Evolutionary conservation across 2,888 invertebrate species (phyloP), one percentile per base, ranked within the genome.

Genomic region (Drosophila picticornis): DNA sequence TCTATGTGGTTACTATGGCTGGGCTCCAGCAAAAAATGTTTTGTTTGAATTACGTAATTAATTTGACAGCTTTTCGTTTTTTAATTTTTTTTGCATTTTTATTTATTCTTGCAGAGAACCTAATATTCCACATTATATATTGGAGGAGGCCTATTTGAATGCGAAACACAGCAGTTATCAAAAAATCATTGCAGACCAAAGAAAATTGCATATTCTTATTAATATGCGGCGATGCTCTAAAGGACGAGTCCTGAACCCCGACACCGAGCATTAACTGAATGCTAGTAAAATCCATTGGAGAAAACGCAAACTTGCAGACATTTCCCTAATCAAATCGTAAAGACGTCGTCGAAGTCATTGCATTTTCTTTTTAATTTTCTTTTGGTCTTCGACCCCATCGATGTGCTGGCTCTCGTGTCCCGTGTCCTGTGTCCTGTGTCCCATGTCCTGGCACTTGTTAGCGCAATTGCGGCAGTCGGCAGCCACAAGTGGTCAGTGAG

Each of bases 401-500:
- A 62, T 81, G 77, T 79, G 59, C 67, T 62, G 62, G 32, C 40
- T 31, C 55, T 29, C 31, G 29, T 46, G 43, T 25, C n/a, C 19
- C 7, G 22, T 22, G 46, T 56, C 56, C 27, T 34, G 38, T 31
- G 50, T 51, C 48, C 50, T 55, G 31, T 46, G 67, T 29, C 57
- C 38, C 43, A 53, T 51, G 51, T 65, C 73, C 50, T 51, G 72
- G 70, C 75, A 74, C 75, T 77, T 90, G 88, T 80, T 82, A 82
- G 75, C 64, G 57, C 62, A 72, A 66, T 80, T 72, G 82, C 67
- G 72, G 79, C 68, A 58, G 75, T 59, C 55, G 38, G 19, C 75
- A 82, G 91, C 88, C 91, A 91, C 88, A 89, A 89, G 89, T 91
- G 91, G 90, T 84, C 91, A 77, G 56, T 69, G 81, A 52, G 36